Evolutionary conservation across 2,888 invertebrate species (phyloP), one percentile per base, ranked within the genome.

Genomic region (Myopa tessellatipennis): DNA sequence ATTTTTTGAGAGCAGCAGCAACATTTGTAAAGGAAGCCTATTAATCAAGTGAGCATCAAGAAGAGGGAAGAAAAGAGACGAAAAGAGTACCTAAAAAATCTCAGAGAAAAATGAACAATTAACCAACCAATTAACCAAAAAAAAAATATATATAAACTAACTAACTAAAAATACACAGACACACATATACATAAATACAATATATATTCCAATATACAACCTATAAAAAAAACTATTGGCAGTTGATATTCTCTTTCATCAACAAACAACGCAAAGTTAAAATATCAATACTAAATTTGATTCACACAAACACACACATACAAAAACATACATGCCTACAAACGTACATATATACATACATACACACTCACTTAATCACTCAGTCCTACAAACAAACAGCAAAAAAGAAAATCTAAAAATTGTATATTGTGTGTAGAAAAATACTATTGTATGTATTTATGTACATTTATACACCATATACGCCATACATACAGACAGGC

Each of bases 1-100:
- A 74, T 77, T 69, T 74, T 77, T 77, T 63, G 69, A 78, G 71
- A 78, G 71, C 75, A 74, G 67, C 55, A 74, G 74, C 74, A 67
- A 67, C 74, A 75, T 75, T 75, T 75, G 75, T 75, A 69, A 75
- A 69, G 75, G 69, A 58, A 26, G 18, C 18, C 18, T 6, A 45
- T 10, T 6, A 45, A 45, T 45, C 6, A 45, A 45, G 45, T 45
- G 45, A 45, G 10, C 6, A 45, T 4, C 60, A 45, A 36, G 40
- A 58, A 50, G 36, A 60, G 6, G 14, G 55, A 34, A 55, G 18
- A 16, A 34, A 65, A 65, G 18, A 52, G 45, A 60, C 7, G 68
- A 69, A 69, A 68, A 52, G 74, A 63, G 74, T 74, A 74, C 63
- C 74, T 65, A 74, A 61, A 45, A 36, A 74, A 74, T 52, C 74